Evolutionary conservation across 2,113 vertebrate genomes (phyloP).

Genomic region (Gavia stellata): DNA sequence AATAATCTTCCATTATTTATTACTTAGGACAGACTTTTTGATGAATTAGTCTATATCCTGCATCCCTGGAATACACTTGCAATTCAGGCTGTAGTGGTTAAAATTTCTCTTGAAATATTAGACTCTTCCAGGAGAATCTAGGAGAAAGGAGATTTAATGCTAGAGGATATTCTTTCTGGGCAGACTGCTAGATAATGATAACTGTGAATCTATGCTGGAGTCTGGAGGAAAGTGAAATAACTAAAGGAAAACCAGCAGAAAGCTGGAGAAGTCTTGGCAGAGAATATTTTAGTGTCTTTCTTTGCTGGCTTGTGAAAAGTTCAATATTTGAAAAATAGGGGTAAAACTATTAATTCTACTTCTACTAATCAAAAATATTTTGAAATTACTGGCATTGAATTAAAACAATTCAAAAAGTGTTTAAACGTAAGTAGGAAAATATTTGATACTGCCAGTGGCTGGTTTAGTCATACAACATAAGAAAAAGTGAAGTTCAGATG

Average conservation of each 20-base stretch:
- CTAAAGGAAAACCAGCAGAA: not conserved
- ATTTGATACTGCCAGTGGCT: not conserved
- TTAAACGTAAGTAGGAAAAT: not conserved
- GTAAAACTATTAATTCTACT: not conserved
- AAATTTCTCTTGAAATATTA: not conserved
- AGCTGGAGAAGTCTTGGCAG: not conserved
- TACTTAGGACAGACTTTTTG: not conserved
- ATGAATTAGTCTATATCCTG: not conserved
- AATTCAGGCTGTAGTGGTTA: not conserved
- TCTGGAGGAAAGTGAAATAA: not conserved
- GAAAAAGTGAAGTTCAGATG: not conserved
- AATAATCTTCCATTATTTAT: slow-evolving; percentile 23
- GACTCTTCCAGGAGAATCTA: not conserved
- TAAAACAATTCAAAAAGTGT: not conserved
- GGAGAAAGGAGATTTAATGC: not conserved
- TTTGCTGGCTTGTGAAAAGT: not conserved
- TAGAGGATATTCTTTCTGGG: not conserved
- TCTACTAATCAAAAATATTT: not conserved
- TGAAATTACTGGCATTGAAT: not conserved
- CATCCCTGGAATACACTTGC: not conserved
- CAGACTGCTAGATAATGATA: not conserved
- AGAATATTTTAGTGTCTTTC: not conserved
- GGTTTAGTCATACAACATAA: not conserved
- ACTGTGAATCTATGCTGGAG: not conserved
- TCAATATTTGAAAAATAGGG: not conserved